phyloP scores from a whole-genome alignment of 2,888 invertebrate genomes.

The Lydus trimaculatus region DNA sequence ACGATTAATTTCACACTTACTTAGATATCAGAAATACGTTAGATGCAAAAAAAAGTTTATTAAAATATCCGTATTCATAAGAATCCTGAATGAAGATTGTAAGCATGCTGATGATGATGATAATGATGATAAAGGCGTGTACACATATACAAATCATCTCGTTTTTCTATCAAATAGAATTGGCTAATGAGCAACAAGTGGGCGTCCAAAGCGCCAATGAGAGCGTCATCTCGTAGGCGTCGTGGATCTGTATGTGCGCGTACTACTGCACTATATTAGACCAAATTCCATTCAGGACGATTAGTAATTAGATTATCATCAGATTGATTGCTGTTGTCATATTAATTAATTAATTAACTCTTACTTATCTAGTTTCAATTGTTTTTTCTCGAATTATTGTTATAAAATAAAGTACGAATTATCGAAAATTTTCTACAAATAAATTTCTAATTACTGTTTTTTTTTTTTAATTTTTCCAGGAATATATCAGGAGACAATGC shows the following conservation, averaged over 20 bases:
- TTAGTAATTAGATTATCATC: constrained; percentile 39
- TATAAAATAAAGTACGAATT: no score
- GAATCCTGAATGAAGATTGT: no score
- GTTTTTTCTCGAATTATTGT: no score
- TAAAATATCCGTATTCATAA: no score
- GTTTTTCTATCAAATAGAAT: constrained; percentile 30
- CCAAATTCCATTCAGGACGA: constrained; percentile 36
- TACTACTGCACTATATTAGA: constrained; percentile 42
- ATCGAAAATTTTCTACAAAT: no score
- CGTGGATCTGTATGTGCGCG: constrained; percentile 33
- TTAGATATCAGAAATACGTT: neutral
- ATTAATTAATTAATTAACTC: constrained; percentile 11
- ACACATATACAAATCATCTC: constrained; percentile 29
- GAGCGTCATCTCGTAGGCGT: constrained; percentile 39
- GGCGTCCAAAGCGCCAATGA: constrained; percentile 44
- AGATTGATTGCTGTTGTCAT: constrained; percentile 29
- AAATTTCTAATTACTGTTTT: no score
- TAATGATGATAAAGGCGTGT: constrained; percentile 35
- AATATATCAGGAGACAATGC: neutral
- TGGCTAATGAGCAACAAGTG: constrained; percentile 39
- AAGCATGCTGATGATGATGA: neutral
- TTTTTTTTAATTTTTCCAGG: constrained; percentile 29
- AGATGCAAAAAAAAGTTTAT: neutral
- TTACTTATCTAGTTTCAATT: no score
- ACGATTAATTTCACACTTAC: neutral